Evolutionary conservation across 2,888 invertebrate genomes (phyloP).

Genomic region (Lathronympha strigana): DNA sequence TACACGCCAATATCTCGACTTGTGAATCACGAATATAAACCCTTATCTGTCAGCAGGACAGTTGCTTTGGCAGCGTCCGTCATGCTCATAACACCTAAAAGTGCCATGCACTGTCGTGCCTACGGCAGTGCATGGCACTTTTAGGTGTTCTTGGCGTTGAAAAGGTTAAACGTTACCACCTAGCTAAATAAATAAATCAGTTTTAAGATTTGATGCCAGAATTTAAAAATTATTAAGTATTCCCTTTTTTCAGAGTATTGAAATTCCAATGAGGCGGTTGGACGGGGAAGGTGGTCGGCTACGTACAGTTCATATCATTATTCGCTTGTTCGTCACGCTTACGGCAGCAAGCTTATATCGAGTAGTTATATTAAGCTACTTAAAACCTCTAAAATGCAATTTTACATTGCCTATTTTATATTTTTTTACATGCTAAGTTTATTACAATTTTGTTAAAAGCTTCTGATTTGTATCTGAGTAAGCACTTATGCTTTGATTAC

Average conservation of each 20-base stretch:
- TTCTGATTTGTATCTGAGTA: slow-evolving; percentile 20
- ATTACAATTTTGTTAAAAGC: slow-evolving; percentile 28
- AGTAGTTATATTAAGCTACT: slow-evolving; percentile 25
- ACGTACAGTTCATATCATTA: slow-evolving; percentile 37
- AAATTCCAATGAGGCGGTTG: slow-evolving; percentile 57
- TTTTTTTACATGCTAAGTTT: slow-evolving; percentile 31
- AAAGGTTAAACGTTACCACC: too few species aligned
- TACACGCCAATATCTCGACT: too few species aligned
- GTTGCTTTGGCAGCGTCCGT: too few species aligned
- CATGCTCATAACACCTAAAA: too few species aligned
- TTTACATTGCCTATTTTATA: slow-evolving; percentile 38
- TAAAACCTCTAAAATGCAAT: slow-evolving; percentile 32
- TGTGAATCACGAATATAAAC: too few species aligned
- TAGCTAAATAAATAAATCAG: too few species aligned
- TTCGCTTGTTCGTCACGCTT: slow-evolving; percentile 26
- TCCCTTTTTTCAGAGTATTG: slow-evolving; percentile 53
- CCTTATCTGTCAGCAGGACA: too few species aligned
- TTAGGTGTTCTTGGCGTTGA: too few species aligned
- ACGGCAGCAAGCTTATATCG: slow-evolving; percentile 20
- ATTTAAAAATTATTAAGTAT: neutral
- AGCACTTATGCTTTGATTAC: neutral
- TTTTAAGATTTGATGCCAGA: too few species aligned
- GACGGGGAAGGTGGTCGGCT: slow-evolving; percentile 48
- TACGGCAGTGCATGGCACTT: too few species aligned
- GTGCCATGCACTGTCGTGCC: too few species aligned